Percentiles rank a stretch among this genome's conserved stretches.
These are phyloP conservation scores for Clarias magur DNA, from an alignment of 2,113 vertebrate genomes.

Conservation along the genomic window DNA sequence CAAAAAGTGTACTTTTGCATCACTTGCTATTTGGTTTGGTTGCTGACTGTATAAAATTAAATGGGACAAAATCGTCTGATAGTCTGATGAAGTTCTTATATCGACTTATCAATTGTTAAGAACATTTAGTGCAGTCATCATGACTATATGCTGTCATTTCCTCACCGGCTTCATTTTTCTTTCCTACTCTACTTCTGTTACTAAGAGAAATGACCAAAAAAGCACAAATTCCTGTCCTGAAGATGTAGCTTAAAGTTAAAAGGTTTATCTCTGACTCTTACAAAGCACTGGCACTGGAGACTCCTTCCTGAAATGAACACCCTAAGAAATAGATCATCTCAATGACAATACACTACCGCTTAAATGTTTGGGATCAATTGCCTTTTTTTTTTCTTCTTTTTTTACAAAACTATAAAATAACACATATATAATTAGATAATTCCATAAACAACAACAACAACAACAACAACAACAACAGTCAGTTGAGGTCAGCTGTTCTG, in stretches of 20 bases:
- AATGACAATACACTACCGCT: not conserved
- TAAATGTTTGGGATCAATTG: too few relatives aligned
- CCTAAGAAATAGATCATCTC: not conserved
- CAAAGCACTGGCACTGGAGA: not conserved
- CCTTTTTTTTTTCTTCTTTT: too few relatives aligned
- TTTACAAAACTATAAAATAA: too few relatives aligned
- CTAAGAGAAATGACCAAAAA: not conserved
- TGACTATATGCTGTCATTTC: too few relatives aligned
- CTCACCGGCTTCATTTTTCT: too few relatives aligned
- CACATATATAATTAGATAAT: too few relatives aligned
- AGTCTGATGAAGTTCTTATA: not conserved
- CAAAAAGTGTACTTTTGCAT: not conserved
- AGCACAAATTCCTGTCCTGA: not conserved
- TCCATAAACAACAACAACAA: too few relatives aligned
- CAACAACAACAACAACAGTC: too few relatives aligned
- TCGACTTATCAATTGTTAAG: not conserved
- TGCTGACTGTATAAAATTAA: not conserved
- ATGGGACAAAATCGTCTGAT: not conserved
- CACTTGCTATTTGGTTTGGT: not conserved
- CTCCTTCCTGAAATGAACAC: not conserved
- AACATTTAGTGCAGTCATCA: not conserved
- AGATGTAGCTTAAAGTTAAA: not conserved
- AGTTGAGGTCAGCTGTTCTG: too few relatives aligned
- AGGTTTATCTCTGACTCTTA: not conserved
- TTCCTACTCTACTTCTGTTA: too few relatives aligned